Percentiles rank a stretch among this genome's conserved stretches.
Evolutionary conservation across 64 coral and sea anemone genomes (phyloP).

Genomic region (Orbicella faveolata): DNA sequence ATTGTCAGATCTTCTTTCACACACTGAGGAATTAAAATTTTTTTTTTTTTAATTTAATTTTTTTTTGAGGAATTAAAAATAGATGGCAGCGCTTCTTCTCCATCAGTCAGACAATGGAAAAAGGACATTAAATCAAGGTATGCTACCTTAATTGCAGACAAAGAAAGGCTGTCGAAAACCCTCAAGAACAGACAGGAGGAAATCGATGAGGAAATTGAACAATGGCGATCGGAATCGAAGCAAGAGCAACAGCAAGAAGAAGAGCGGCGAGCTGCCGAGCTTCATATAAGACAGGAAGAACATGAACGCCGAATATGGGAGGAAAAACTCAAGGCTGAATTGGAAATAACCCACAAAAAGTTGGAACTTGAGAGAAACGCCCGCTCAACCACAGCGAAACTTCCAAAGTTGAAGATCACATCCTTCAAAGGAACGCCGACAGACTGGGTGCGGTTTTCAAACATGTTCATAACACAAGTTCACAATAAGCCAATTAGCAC

Average conservation of each 20-base stretch:
- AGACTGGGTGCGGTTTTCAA: conserved; percentile 43
- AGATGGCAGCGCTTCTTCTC: conserved; percentile 23
- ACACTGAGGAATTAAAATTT: conserved; percentile 42
- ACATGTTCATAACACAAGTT: conserved; percentile 2
- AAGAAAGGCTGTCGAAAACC: conserved; percentile 38
- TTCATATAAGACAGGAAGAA: not conserved
- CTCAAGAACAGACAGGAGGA: not conserved
- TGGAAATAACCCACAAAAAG: conserved; percentile 13
- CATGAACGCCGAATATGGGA: not conserved
- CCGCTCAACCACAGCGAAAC: not conserved
- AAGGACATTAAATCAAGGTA: conserved; percentile 54
- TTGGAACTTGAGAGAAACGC: conserved; percentile 1
- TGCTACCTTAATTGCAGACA: not conserved
- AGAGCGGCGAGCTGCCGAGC: not conserved
- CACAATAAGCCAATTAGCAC: no score
- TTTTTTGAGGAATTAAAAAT: conserved; percentile 46
- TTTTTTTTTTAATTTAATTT: no score
- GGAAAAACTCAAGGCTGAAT: conserved; percentile 12
- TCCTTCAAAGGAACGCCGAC: not conserved
- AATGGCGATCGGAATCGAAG: not conserved
- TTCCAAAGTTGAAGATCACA: conserved; percentile 30
- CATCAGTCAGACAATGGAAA: conserved; percentile 49
- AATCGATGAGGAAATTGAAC: conserved; percentile 1
- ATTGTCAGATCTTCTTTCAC: conserved; percentile 43
- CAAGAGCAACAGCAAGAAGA: conserved; percentile 12